phyloP scores from a whole-genome alignment of 2,888 invertebrate species.

The Diploptera punctata region DNA sequence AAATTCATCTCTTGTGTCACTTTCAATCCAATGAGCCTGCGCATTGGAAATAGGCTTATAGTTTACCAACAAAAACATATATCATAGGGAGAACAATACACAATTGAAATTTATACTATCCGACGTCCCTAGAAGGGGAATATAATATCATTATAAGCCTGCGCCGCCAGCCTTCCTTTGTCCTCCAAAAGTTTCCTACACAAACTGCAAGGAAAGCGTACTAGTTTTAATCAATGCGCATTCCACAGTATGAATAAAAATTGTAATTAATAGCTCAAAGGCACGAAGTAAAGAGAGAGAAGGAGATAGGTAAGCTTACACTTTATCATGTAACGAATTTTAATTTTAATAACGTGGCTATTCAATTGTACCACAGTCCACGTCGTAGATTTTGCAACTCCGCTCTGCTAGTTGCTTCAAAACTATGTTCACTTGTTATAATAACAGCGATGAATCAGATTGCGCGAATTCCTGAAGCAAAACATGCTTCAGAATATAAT shows the following conservation, averaged over 20 bases:
- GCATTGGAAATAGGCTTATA: background rate
- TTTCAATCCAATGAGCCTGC: background rate
- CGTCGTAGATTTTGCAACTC: too few species aligned
- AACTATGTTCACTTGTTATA: too few species aligned
- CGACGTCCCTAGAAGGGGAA: background rate
- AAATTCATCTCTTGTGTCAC: background rate
- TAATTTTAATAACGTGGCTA: background rate
- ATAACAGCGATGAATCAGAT: too few species aligned
- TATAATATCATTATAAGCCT: background rate
- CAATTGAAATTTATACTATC: slow-evolving; percentile 15
- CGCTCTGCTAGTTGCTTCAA: too few species aligned
- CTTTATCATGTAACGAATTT: background rate
- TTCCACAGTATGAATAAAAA: slow-evolving; percentile 12
- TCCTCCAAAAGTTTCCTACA: slow-evolving; percentile 13
- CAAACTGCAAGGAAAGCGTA: background rate
- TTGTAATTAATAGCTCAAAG: slow-evolving; percentile 8
- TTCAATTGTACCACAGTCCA: too few species aligned
- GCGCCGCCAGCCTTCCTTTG: slow-evolving; percentile 1
- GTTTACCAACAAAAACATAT: slow-evolving; percentile 3
- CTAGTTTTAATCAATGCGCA: slow-evolving; percentile 15
- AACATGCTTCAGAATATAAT: too few species aligned
- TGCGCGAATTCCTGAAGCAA: too few species aligned
- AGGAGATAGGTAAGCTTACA: too few species aligned
- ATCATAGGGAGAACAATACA: background rate
- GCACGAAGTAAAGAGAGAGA: background rate